Percentiles rank a stretch among this genome's conserved stretches.
phyloP scores from a whole-genome alignment of 2,797 vertebrate species.

The Mastacembelus armatus region DNA sequence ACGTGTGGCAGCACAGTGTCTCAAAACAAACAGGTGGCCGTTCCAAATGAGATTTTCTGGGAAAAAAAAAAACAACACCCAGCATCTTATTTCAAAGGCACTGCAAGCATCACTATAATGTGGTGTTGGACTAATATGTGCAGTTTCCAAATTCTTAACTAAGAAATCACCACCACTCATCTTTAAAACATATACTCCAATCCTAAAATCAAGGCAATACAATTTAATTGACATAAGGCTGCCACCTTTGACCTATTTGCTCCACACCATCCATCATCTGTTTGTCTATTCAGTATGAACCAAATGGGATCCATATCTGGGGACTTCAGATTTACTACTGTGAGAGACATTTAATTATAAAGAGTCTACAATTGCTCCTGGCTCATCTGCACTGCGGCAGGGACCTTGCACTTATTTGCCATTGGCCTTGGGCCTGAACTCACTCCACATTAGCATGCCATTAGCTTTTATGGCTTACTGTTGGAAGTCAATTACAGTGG shows the following conservation, averaged over 20 bases:
- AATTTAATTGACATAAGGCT: constrained; percentile 42
- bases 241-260: constrained; percentile 65
- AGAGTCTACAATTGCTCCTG: constrained; percentile 52
- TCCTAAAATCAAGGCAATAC: constrained; percentile 55
- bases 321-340: constrained; percentile 73
- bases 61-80: background rate
- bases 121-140: constrained; percentile 13
- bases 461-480: constrained; percentile 84
- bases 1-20: constrained; percentile 45
- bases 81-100: constrained; percentile 30
- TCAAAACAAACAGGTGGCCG: constrained; percentile 52
- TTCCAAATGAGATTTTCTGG: constrained; percentile 53
- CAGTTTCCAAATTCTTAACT: constrained; percentile 10
- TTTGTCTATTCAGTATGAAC: constrained; percentile 63
- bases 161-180: constrained; percentile 23
- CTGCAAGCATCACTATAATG: background rate
- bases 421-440: constrained; percentile 77
- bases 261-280: constrained; percentile 70
- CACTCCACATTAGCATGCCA: constrained; percentile 83
- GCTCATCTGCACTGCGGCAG: constrained; percentile 71
- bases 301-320: constrained; percentile 76
- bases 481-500: constrained; percentile 85
- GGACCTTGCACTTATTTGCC: constrained; percentile 64
- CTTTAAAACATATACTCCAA: constrained; percentile 47
- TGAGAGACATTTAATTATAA: constrained; percentile 79